Base-by-base conservation (phyloP, 2,888 invertebrate species). In the Epicampocera succincta region DNA sequence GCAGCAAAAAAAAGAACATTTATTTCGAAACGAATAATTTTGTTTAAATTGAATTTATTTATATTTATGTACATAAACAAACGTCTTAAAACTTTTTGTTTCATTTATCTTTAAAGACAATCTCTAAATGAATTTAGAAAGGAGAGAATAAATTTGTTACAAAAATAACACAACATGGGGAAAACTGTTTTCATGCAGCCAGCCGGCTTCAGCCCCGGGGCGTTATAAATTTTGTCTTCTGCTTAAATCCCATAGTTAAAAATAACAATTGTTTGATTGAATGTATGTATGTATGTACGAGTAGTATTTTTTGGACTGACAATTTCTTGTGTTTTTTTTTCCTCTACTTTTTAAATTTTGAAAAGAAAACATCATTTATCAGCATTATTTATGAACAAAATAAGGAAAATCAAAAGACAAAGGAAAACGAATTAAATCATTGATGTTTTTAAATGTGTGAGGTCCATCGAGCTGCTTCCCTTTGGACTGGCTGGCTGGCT, bases 401-500 rank as follows among this genome's bases (percentile, higher is more conserved):
- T 5, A 19, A 33, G 38, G 38, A 19, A 15, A 12, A 56, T 0
- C 12, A 0, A 56, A 19, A n/a, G 12, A 38, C 17, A 38, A 38
- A 3, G n/a, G 15, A 17, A 56, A 3, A 33, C 13, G 1, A 12
- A 56, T 3, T 38, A 5, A 56, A 13, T 48, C n/a, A 25, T n/a
- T 54, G 21, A 29, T 29, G 12, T 17, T 15, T 6, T 40, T 25
- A 38, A 29, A 44, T 68, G 56, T 68, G 68, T 68, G 56, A 29
- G 68, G 68, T 68, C 68, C 56, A 15, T 68, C 56, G 44, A 15
- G 66, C 54, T 52, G 25, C 6, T 63, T 25, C 38, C 38, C 17
- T 8, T 33, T 33, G 13, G 52, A 6, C 21, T 13, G 13, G 2
- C 3, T 13, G 5, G n/a, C n/a, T 11, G 13, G 11, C 5, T 13